Base-by-base conservation (phyloP, 1,140 invertebrate genomes). In the Zaprionus africanus region DNA sequence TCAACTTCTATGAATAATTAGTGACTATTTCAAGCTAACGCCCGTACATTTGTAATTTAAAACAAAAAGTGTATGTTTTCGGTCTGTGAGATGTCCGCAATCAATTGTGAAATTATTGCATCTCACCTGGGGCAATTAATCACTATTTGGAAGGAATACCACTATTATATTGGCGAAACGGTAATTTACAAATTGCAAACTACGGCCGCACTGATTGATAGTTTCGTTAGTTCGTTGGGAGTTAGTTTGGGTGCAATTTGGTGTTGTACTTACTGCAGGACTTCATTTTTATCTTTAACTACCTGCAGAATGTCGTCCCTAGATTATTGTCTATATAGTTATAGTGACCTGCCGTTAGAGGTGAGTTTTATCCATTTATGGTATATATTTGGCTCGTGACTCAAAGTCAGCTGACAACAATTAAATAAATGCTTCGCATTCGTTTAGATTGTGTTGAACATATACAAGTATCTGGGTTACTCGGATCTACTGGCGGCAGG, bases 391-490 rank as follows among this genome's bases (percentile, higher is more conserved):
- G 3, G 12, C 73, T 61, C 72, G 73, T 79, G 72, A 79, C 34
- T 24, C 15, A 13, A 61, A 79, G 88, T 91, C 82, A 91, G 80
- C 86, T 90, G 86, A 91, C 73, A 67, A 56, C 56, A 69, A 69
- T 49, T 73, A 31, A 67, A 43, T 70, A 57, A 46, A 46, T 13
- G 19, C 19, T 71, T 49, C 19, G 46, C 5, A 7, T 67, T 82
- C 34, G 68, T 43, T 78, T 24, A 96, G 95, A 93, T 95, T 54
- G 93, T 96, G 63, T 93, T 95, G 43, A 93, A 95, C 69, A 93
- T 96, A 72, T 94, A 95, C 79, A 94, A 94, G 79, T 95, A 94
- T 87, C 90, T 96, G 70, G 93, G 94, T 31, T 93, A 94, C 75
- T 93, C 94, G 7, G 95, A 96, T 72, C 90, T 94, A 76, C 93